phyloP scores from a whole-genome alignment of 2,888 invertebrate genomes.

The Latrodectus elegans region DNA sequence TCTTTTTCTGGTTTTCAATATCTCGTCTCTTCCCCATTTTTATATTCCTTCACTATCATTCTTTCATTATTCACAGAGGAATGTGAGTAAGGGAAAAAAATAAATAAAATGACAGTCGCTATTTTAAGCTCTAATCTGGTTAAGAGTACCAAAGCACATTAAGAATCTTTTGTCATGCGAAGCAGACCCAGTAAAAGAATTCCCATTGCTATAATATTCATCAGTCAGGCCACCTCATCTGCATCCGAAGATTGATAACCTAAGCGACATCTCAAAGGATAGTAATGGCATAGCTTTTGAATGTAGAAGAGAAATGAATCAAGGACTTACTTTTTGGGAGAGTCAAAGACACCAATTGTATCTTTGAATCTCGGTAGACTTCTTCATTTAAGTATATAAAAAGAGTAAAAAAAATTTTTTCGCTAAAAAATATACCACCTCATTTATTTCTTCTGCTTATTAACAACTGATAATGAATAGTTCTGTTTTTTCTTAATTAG shows the following conservation, averaged over 20 bases:
- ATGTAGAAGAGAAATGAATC: too few relatives aligned
- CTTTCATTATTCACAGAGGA: conserved; percentile 9
- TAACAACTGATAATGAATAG: too few relatives aligned
- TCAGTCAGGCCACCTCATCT: conserved; percentile 32
- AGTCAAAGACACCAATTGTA: too few relatives aligned
- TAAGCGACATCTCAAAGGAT: neutral
- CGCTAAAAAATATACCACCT: too few relatives aligned
- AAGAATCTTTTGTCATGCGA: conserved; percentile 26
- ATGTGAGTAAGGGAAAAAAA: conserved; percentile 13
- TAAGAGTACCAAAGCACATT: conserved; percentile 21
- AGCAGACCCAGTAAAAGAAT: conserved; percentile 35
- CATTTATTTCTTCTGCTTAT: too few relatives aligned
- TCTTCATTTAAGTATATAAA: too few relatives aligned
- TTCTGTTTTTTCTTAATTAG: too few relatives aligned
- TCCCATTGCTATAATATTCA: conserved; percentile 38
- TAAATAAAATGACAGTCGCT: neutral
- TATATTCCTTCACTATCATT: neutral
- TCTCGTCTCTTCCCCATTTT: neutral
- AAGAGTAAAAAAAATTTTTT: too few relatives aligned
- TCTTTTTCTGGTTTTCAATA: neutral
- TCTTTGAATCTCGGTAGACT: too few relatives aligned
- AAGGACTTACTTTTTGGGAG: too few relatives aligned
- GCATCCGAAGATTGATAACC: conserved; percentile 25
- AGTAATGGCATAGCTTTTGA: too few relatives aligned
- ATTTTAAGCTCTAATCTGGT: conserved; percentile 29